Evolutionary conservation across 2,113 vertebrate species (phyloP).

Genomic region (Pterocles burchelli): DNA sequence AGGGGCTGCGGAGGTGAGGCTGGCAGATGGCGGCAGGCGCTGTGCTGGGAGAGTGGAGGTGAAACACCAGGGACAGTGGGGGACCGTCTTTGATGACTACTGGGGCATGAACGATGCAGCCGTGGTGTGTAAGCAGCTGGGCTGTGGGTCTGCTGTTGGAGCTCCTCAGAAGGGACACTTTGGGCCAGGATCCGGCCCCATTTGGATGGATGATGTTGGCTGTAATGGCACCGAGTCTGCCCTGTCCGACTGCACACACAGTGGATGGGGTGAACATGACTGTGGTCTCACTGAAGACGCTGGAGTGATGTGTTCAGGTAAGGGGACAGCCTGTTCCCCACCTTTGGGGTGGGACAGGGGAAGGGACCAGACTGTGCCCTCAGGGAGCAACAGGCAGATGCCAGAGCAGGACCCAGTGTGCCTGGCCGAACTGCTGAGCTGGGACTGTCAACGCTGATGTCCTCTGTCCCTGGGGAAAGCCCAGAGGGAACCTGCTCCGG

Average conservation of each 20-base stretch:
- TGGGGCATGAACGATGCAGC: background rate
- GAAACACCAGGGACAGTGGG: background rate
- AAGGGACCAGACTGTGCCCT: too few relatives aligned
- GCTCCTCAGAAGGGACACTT: background rate
- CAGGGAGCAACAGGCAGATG: too few relatives aligned
- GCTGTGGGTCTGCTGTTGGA: background rate
- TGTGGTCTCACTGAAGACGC: background rate
- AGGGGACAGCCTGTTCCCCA: background rate
- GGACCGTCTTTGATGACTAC: background rate
- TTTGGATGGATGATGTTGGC: background rate
- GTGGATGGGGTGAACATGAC: background rate
- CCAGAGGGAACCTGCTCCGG: background rate
- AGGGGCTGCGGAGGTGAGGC: background rate
- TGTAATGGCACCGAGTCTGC: background rate
- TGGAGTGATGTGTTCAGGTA: background rate
- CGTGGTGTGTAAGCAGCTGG: background rate
- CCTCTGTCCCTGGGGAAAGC: background rate
- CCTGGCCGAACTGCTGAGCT: too few relatives aligned
- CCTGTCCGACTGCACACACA: background rate
- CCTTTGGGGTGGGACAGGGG: too few relatives aligned
- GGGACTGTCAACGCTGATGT: too few relatives aligned
- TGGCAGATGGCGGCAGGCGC: background rate
- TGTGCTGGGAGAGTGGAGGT: too few relatives aligned
- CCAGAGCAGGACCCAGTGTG: too few relatives aligned
- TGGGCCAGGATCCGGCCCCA: background rate